Base-by-base conservation (phyloP, 2,888 invertebrate species). In the Ptycholaimellus sp. region DNA sequence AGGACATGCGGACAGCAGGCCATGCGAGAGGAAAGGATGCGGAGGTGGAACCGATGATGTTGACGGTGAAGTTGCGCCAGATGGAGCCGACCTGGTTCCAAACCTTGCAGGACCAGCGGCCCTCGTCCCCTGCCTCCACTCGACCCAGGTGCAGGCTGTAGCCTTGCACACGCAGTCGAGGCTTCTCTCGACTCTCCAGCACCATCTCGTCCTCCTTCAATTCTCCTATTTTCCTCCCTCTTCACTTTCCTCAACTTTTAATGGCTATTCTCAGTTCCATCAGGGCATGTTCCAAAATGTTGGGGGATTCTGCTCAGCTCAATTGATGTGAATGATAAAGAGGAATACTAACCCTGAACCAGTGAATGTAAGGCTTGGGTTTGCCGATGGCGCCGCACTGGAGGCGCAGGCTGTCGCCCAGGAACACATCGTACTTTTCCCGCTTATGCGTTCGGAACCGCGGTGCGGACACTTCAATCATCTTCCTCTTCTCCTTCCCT, bases 31-130 rank as follows among this genome's bases (percentile, higher is more conserved):
- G n/a, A n/a, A n/a, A n/a, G n/a, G n/a, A n/a, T n/a, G n/a, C n/a
- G n/a, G n/a, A n/a, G n/a, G n/a, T n/a, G n/a, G 13, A 16, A 56
- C 56, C 56, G 22, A 56, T 44, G 7, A 56, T 51, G 35, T 53
- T 49, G 14, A 56, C 33, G 6, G 51, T 55, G 41, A 55, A 56
- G 33, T 53, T 55, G 7, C 56, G 37, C 6, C 42, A 44, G 14
- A 52, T 49, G 23, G 47, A 46, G 6, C 53, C 56, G 34, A 46
- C 46, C 14, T 43, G 40, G 39, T 56, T 56, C 43, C 49, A 48
- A 3, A 56, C 56, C 28, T 49, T 45, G 38, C 56, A 56, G 2
- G 48, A 42, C 55, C 56, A 56, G 5, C 47, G 36, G 11, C 56
- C 56, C 41, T 50, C 49, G 40, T 53, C 51, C 3, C 49, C 46